phyloP scores from a whole-genome alignment of 2,888 invertebrate genomes.

The Troglohyphantes excavatus region DNA sequence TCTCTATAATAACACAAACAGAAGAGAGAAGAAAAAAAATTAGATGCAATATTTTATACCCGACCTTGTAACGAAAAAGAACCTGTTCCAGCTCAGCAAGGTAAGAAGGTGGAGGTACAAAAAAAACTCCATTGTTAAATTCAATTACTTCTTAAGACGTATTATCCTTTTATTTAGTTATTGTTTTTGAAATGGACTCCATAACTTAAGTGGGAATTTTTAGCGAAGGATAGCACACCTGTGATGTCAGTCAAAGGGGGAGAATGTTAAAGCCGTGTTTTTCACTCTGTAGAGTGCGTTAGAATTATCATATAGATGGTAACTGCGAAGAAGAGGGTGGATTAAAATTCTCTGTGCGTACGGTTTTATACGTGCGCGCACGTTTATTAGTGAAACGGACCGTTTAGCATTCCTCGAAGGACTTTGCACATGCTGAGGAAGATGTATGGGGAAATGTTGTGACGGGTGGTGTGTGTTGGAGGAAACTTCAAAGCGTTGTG shows the following conservation, averaged over 20 bases:
- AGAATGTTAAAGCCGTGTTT: conserved; percentile 18
- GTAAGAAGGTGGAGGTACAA: conserved; percentile 4
- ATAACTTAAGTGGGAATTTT: conserved; percentile 43
- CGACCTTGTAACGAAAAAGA: conserved; percentile 60
- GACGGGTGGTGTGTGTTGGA: neutral
- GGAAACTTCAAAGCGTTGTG: neutral
- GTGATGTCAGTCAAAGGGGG: conserved; percentile 48
- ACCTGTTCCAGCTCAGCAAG: conserved; percentile 52
- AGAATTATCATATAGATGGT: conserved; percentile 70
- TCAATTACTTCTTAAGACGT: conserved; percentile 65
- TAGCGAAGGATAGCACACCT: conserved; percentile 54
- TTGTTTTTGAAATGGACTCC: conserved; percentile 54
- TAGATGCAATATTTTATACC: conserved; percentile 35
- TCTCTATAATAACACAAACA: neutral
- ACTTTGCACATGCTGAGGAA: neutral
- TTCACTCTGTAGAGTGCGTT: conserved; percentile 12
- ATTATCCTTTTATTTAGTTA: conserved; percentile 64
- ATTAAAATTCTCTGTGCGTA: conserved; percentile 72
- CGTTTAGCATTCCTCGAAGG: conserved; percentile 24
- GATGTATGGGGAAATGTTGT: neutral
- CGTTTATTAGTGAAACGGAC: conserved; percentile 64
- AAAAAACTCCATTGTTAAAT: conserved; percentile 66
- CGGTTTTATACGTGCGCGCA: conserved; percentile 19
- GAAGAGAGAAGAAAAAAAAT: neutral
- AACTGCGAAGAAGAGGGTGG: conserved; percentile 10